Evolutionary conservation across 2,888 invertebrate genomes (phyloP).

Genomic region (Malthinus flaveolus): DNA sequence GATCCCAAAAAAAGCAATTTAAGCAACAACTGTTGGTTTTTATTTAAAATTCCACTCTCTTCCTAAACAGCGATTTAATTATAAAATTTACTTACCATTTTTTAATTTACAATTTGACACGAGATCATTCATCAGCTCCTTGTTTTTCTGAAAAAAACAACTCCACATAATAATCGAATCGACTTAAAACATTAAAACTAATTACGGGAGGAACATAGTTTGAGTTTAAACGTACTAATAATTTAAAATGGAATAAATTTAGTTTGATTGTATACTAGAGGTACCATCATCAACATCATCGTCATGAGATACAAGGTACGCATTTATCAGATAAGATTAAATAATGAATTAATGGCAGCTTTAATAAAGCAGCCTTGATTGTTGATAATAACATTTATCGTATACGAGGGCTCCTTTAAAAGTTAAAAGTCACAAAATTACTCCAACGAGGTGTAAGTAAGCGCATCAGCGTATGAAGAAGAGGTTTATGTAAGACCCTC

Average conservation of each 20-base stretch:
- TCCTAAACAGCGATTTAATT: too few relatives aligned
- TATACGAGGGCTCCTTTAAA: too few relatives aligned
- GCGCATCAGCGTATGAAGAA: too few relatives aligned
- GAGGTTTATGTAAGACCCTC: too few relatives aligned
- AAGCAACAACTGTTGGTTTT: not conserved
- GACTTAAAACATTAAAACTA: not conserved
- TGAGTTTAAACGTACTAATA: too few relatives aligned
- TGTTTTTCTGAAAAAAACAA: constrained; percentile 70
- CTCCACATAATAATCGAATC: constrained; percentile 16
- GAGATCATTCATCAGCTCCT: constrained; percentile 75
- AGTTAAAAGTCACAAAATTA: too few relatives aligned
- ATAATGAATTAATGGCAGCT: constrained; percentile 5
- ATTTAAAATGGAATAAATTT: not conserved
- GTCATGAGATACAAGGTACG: not conserved
- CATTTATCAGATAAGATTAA: constrained; percentile 12
- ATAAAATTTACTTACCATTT: constrained; percentile 61
- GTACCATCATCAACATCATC: not conserved
- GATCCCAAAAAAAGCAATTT: not conserved
- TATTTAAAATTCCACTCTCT: not conserved
- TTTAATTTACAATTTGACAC: constrained; percentile 67
- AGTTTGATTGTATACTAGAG: constrained; percentile 1
- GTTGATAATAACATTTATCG: too few relatives aligned
- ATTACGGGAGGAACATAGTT: too few relatives aligned
- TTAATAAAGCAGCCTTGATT: constrained; percentile 3
- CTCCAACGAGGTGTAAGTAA: too few relatives aligned